Evolutionary conservation across 37 sponge, comb jelly and placozoan species (phyloP), one percentile per base, ranked within the genome.

Genomic region (Beroe ovata): DNA sequence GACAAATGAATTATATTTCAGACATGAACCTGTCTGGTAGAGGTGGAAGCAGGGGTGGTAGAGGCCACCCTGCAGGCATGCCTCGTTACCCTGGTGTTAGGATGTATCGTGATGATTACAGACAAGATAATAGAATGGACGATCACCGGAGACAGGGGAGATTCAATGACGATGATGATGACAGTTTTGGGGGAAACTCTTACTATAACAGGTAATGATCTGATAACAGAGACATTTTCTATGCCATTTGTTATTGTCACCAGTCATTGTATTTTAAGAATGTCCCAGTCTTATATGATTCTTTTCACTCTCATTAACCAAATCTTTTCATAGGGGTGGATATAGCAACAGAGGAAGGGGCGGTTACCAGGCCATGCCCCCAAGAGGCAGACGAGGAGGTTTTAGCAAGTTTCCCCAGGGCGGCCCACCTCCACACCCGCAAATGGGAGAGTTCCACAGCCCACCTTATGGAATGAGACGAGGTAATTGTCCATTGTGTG

Each of bases 21-120:
- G 84, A 77, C 36, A 77, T 77, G 84, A 77, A 41, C 84, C 26
- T 77, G 54, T 77, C 84, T 26, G 38, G 38, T 42, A 42, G 84
- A 11, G 47, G 84, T 77, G 84, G 84, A n/a, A 62, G 63, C 29
- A 25, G 63, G 63, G 29, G 29, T 23, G 54, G 84, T 29, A 33
- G 84, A 77, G 54, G 54, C 14, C 69, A 18, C 1, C 32, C 32
- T 18, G 32, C 35, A 4, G 34, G 16, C 30, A 37, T 66, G 2
- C 69, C 69, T 30, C 25, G 69, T 11, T 66, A 66, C 36, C 69
- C 69, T 1, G 69, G 69, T 29, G 69, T 66, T 66, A 2, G 69
- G 35, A 66, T 66, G 69, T 66, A 66, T 37, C 69, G 69, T 18
- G 69, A 66, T 18, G 69, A 66, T 30, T 66, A 32, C 69, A 66